Evolutionary conservation across 1,140 invertebrate genomes (phyloP).

Genomic region (Calosoma granatense): DNA sequence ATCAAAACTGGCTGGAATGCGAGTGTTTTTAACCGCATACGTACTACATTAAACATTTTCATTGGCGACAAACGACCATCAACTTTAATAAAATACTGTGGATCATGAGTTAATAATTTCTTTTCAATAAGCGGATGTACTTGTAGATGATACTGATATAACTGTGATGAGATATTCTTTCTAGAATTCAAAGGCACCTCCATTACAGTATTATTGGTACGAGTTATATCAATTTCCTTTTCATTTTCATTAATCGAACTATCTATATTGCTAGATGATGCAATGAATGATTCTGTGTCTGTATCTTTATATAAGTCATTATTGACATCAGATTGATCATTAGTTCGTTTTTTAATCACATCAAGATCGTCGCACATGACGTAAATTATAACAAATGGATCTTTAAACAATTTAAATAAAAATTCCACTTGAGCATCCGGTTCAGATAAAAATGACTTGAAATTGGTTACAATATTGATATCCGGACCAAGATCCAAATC

Average conservation of each 20-base stretch:
- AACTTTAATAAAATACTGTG: slow-evolving; percentile 41
- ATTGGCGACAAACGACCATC: slow-evolving; percentile 38
- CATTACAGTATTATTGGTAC: too few species aligned
- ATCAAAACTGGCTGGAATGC: slow-evolving; percentile 35
- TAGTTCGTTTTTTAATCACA: slow-evolving; percentile 34
- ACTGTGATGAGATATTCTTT: slow-evolving; percentile 31
- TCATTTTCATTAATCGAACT: too few species aligned
- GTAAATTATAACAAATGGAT: slow-evolving; percentile 43
- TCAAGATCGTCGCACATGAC: slow-evolving; percentile 42
- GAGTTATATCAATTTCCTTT: too few species aligned
- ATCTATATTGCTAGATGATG: too few species aligned
- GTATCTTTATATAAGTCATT: slow-evolving; percentile 29
- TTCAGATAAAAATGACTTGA: background rate
- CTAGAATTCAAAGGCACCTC: slow-evolving; percentile 35
- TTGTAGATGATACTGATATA: slow-evolving; percentile 36
- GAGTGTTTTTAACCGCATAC: slow-evolving; percentile 33
- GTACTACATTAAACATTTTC: slow-evolving; percentile 37
- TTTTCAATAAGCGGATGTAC: slow-evolving; percentile 37
- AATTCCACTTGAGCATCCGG: slow-evolving; percentile 26
- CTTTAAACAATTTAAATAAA: slow-evolving; percentile 23
- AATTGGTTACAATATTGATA: background rate
- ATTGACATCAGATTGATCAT: too few species aligned
- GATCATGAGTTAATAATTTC: slow-evolving; percentile 38
- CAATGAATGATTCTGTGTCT: slow-evolving; percentile 1
- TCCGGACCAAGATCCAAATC: background rate